These are phyloP conservation scores for Eulacestoma nigropectus DNA, from an alignment of 2,113 vertebrate species.

Conservation along the genomic window DNA sequence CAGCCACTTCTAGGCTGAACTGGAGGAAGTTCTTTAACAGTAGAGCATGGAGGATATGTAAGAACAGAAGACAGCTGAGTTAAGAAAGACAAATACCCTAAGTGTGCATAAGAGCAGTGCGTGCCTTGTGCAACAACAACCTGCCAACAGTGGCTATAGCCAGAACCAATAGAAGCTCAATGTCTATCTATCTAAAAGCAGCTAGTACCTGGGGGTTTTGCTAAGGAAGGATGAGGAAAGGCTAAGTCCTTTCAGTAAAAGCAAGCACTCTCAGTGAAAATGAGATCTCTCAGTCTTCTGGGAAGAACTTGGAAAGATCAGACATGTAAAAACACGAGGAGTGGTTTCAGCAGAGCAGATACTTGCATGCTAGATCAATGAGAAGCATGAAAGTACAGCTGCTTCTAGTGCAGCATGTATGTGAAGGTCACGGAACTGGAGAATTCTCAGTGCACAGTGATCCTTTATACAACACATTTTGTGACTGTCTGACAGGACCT, in stretches of 20 bases:
- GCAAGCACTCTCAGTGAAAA: neutral
- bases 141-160: neutral
- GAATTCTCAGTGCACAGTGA: neutral
- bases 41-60: neutral
- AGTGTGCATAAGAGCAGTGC: fast-evolving
- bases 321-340: fast-evolving
- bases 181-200: neutral
- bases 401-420: neutral
- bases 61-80: neutral
- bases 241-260: neutral
- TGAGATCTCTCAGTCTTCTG: neutral
- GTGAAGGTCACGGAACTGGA: neutral
- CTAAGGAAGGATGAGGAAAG: neutral
- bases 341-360: neutral
- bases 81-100: neutral
- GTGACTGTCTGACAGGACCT: neutral
- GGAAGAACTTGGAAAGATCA: neutral
- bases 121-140: neutral
- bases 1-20: neutral
- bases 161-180: neutral
- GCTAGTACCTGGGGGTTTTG: neutral
- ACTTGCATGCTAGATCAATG: neutral
- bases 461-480: neutral
- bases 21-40: neutral
- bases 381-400: neutral